Evolutionary conservation across 1,140 invertebrate species (phyloP).

Genomic region (Halictus rubicundus): DNA sequence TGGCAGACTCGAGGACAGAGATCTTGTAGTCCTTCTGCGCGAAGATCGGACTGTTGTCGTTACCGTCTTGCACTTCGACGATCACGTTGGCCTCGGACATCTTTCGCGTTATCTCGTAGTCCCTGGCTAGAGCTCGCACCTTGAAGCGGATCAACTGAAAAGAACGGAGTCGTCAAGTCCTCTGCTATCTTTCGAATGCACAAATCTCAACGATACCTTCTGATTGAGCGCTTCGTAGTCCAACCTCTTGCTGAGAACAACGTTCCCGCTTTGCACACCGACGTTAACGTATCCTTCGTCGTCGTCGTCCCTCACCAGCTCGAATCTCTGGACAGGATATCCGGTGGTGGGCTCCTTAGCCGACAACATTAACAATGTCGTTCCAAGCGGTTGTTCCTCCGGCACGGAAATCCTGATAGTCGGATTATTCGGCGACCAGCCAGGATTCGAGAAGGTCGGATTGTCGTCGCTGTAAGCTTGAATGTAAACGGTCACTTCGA

Average conservation of each 20-base stretch:
- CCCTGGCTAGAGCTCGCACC: conserved; percentile 86
- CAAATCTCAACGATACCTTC: conserved; percentile 77
- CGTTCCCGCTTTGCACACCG: conserved; percentile 85
- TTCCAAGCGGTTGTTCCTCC: conserved; percentile 90
- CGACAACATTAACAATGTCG: conserved; percentile 86
- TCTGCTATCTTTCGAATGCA: too few species aligned
- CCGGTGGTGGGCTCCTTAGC: conserved; percentile 88
- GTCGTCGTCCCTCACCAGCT: conserved; percentile 77
- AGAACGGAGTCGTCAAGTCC: conserved; percentile 1
- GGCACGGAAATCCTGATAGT: conserved; percentile 85
- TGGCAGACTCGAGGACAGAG: conserved; percentile 86
- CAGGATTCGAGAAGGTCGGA: conserved; percentile 87
- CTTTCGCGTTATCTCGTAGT: conserved; percentile 83
- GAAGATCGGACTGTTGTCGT: conserved; percentile 90
- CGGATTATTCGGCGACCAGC: conserved; percentile 85
- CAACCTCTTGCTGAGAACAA: conserved; percentile 86
- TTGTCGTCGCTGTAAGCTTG: conserved; percentile 90
- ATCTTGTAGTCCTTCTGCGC: conserved; percentile 86
- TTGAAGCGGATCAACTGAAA: conserved; percentile 84
- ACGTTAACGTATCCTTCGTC: conserved; percentile 82
- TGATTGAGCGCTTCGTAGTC: conserved; percentile 87
- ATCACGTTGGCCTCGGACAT: conserved; percentile 86
- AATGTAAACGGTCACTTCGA: conserved; percentile 89
- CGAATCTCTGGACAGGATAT: conserved; percentile 83
- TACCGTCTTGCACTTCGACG: conserved; percentile 87